Conservation (phyloP, 1,140 invertebrate genomes). For the Asobara japonica region DNA sequence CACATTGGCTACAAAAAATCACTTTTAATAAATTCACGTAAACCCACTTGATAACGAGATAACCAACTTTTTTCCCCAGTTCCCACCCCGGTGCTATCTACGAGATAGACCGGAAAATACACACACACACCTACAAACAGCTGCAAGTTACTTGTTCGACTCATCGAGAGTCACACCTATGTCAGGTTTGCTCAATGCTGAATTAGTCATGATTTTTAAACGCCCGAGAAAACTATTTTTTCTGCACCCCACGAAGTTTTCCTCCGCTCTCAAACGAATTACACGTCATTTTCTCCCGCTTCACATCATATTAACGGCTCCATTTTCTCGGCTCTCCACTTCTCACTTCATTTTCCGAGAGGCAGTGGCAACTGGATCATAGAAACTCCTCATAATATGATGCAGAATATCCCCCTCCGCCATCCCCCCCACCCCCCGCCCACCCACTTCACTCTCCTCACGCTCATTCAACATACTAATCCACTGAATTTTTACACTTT, state of each 20-base stretch:
- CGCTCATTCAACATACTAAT: neutral
- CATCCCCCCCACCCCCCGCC: too few species aligned
- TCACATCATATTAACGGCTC: neutral
- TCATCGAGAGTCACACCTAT: too few species aligned
- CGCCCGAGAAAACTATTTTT: neutral
- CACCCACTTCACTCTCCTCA: neutral
- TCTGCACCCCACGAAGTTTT: neutral
- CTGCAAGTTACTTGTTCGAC: too few species aligned
- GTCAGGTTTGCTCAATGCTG: too few species aligned
- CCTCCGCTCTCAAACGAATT: neutral
- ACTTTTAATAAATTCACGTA: too few species aligned
- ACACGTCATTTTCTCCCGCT: neutral
- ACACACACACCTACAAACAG: too few species aligned
- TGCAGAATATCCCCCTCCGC: neutral
- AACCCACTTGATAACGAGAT: too few species aligned
- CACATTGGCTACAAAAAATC: too few species aligned
- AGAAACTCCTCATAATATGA: neutral
- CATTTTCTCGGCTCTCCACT: neutral
- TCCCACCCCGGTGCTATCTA: too few species aligned
- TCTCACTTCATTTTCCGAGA: neutral
- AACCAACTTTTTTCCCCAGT: too few species aligned
- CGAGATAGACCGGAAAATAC: too few species aligned
- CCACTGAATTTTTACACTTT: neutral
- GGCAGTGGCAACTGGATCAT: neutral
- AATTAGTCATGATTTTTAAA: too few species aligned